A percentile compares a stretch with the other conserved stretches of the same genome.
Evolutionary conservation across 2,113 vertebrate genomes (phyloP).

Genomic region (Centropristis striata): DNA sequence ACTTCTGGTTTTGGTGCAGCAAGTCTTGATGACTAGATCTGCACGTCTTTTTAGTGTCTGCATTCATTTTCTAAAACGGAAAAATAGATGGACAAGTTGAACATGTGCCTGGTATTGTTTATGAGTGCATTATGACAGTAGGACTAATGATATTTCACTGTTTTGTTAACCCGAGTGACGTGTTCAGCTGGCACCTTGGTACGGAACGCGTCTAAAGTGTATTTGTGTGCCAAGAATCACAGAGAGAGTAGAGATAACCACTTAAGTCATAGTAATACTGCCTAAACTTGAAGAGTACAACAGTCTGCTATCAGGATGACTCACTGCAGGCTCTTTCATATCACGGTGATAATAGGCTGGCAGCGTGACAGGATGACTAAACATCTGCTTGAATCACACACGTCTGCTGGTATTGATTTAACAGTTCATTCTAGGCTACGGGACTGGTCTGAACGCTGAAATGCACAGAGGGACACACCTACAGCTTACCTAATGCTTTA

Average conservation of each 20-base stretch:
- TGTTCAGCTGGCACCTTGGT: constrained; percentile 52
- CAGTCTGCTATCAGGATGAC: constrained; percentile 55
- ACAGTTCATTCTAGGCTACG: constrained; percentile 21
- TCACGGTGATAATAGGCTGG: constrained; percentile 35
- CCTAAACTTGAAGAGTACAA: constrained; percentile 36
- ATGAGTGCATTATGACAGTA: background rate
- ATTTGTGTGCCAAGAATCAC: constrained; percentile 73
- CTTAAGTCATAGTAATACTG: constrained; percentile 37
- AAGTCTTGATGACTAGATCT: background rate
- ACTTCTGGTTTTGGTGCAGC: constrained; percentile 27
- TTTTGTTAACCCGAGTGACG: constrained; percentile 69
- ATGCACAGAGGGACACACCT: constrained; percentile 60
- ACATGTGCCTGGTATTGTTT: background rate
- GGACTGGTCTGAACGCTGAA: constrained; percentile 17
- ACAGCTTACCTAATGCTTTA: constrained; percentile 56
- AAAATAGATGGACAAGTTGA: too few relatives aligned
- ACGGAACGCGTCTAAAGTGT: constrained; percentile 45
- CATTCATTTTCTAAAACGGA: background rate
- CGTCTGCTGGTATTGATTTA: constrained; percentile 49
- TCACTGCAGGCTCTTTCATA: constrained; percentile 44
- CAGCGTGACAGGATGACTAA: constrained; percentile 59
- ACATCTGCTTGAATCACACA: constrained; percentile 49
- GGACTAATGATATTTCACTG: constrained; percentile 57
- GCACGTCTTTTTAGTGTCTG: background rate
- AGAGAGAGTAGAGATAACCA: constrained; percentile 53